Base-by-base conservation (phyloP, 2,888 invertebrate genomes). In the Tipula unca region DNA sequence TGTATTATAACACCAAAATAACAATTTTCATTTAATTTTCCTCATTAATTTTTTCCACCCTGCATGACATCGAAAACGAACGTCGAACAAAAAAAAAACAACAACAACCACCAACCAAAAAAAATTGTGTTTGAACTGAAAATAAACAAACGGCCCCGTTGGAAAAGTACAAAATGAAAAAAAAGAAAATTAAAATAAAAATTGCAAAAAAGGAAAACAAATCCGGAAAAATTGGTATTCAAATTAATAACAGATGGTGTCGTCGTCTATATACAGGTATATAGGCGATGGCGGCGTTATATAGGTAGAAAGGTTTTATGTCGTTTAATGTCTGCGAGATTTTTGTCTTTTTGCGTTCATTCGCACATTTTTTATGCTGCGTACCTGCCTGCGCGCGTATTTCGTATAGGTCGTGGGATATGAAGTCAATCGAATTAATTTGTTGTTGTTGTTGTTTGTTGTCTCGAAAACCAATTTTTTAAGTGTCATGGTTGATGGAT, bases 151-250 rank as follows among this genome's bases (percentile, higher is more conserved):
- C 25, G 69, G 25, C 69, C 8, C 25, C 10, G 25, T 69, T 69
- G 25, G 13, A 48, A 48, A 48, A 20, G 17, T 48, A 1, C n/a
- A n/a, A n/a, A n/a, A n/a, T 32, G 32, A 6, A 2, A 32, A 32
- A 39, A 39, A 39, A 6, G 3, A 32, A 32, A 39, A 39, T 10
- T 39, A 36, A 3, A 39, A 10, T 39, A 10, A 6, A 39, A 39
- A 36, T 5, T 13, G 17, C 20, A 69, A 69, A 69, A 69, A 69
- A 25, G 5, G 25, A 69, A 69, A 69, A 69, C 14, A 69, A 69
- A 69, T 69, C 69, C 69, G 69, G 69, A 69, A 69, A 69, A 69
- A 69, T 69, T 69, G 69, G 69, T 69, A 69, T 69, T 69, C 25
- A 69, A 69, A 69, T 69, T 69, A 69, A 69, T 69, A 69, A 69